Percentiles rank a stretch among this genome's conserved stretches.
Evolutionary conservation across 2,113 vertebrate genomes (phyloP).

Genomic region (Tachysurus vachellii): DNA sequence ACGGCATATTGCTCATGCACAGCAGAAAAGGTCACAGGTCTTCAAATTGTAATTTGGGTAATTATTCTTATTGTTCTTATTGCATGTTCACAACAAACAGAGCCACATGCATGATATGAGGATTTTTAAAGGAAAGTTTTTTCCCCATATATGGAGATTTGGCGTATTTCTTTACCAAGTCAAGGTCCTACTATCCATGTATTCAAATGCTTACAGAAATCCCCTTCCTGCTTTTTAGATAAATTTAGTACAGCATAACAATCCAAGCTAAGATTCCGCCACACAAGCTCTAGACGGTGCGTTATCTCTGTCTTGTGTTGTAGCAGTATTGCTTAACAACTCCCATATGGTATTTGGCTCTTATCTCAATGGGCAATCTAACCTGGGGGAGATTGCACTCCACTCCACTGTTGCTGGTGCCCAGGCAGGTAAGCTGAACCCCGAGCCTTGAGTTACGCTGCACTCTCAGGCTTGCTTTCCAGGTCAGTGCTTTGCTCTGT

Average conservation of each 20-base stretch:
- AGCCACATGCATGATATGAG: background rate
- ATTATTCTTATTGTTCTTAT: background rate
- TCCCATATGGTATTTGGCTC: conserved; percentile 48
- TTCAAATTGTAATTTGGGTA: no score
- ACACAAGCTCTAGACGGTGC: conserved; percentile 29
- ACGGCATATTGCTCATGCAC: background rate
- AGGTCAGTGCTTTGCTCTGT: conserved; percentile 54
- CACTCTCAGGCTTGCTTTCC: conserved; percentile 50
- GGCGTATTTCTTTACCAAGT: background rate
- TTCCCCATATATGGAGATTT: background rate
- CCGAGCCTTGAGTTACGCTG: conserved; percentile 56
- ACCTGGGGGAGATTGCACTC: conserved; percentile 51
- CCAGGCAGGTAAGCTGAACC: conserved; percentile 58
- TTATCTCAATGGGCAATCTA: conserved; percentile 55
- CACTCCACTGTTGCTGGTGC: conserved; percentile 40
- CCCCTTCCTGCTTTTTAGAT: background rate
- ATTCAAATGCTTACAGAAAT: background rate
- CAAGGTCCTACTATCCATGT: background rate
- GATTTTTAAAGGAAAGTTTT: background rate
- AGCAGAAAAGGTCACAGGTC: background rate
- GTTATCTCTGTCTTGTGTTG: conserved; percentile 52
- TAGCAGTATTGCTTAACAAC: conserved; percentile 56
- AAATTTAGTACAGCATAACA: conserved; percentile 29
- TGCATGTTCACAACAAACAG: background rate
- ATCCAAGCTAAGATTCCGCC: conserved; percentile 37